Evolutionary conservation across 2,888 invertebrate species (phyloP).

Genomic region (Acronicta psi): DNA sequence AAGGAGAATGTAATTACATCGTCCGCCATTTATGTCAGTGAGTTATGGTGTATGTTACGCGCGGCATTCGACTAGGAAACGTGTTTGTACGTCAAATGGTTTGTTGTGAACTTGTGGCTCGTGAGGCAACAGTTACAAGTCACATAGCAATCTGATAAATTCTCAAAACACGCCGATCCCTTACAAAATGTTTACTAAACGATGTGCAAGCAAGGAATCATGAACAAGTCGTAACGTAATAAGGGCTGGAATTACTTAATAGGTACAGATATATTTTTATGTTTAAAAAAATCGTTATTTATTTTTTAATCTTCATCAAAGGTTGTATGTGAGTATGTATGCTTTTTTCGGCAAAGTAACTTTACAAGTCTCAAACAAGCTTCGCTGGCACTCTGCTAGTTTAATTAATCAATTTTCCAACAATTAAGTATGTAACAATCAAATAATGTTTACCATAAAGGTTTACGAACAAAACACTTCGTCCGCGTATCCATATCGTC

Average conservation of each 20-base stretch:
- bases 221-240: too few relatives aligned
- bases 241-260: too few relatives aligned
- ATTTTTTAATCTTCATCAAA: too few relatives aligned
- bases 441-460: conserved; percentile 8
- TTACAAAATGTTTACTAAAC: not conserved
- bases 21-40: conserved; percentile 59
- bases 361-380: too few relatives aligned
- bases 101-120: conserved; percentile 43
- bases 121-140: conserved; percentile 36
- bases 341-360: too few relatives aligned
- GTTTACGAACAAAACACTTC: conserved; percentile 28
- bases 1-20: conserved; percentile 70
- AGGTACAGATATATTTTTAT: too few relatives aligned
- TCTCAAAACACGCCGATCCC: not conserved
- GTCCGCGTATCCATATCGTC: conserved; percentile 18
- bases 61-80: conserved; percentile 65
- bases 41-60: conserved; percentile 56
- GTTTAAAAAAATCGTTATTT: too few relatives aligned
- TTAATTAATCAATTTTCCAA: too few relatives aligned
- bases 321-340: too few relatives aligned
- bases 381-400: too few relatives aligned
- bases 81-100: conserved; percentile 50
- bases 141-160: not conserved
- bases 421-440: too few relatives aligned
- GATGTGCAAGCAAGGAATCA: too few relatives aligned